Base-by-base conservation (phyloP, 2,888 invertebrate species). In the Tyria jacobaeae region DNA sequence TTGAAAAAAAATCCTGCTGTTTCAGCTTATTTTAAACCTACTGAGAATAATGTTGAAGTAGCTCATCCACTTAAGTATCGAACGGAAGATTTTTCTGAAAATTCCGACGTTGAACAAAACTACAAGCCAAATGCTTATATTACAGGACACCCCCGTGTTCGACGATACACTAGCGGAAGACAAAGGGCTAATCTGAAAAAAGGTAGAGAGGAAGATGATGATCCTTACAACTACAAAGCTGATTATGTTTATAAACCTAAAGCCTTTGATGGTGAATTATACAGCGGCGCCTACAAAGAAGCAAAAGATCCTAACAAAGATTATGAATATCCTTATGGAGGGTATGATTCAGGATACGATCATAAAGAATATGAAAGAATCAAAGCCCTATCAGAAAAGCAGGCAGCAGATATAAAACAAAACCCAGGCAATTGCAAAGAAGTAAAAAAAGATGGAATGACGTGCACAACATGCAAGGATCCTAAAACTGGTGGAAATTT, bases 381-480 rank as follows among this genome's bases (percentile, higher is more conserved):
- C 66, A 95, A 95, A 70, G 95, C 95, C 39, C 90, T 95, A 47
- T 96, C 96, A 0, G 96, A 96, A 76, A 90, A 94, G 75, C 94
- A 95, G 79, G 94, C 96, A 0, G 94, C 95, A 41, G 95, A 95
- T 88, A 85, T 95, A 39, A 95, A 95, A 78, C 94, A 95, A 80
- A 95, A 95, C 66, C 94, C 95, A 17, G 95, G 95, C 66, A 95
- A 95, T 73, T 97, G 97, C 73, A 94, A 95, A 75, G 95, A 95
- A 79, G 94, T 96, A 0, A 87, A 94, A 54, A 95, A 94, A 76
- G 95, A 96, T 68, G 95, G 95, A 3, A 95, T 96, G 95, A 94
- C 95, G 14, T 97, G 97, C 83, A 95, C 95, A 69, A 94, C 96
- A 1, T 98, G 97, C 80, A 95, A 96, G 73, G 96, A 97, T 80